Conservation (phyloP, 2,888 invertebrate species). For the Caenorhabditis sp. region DNA sequence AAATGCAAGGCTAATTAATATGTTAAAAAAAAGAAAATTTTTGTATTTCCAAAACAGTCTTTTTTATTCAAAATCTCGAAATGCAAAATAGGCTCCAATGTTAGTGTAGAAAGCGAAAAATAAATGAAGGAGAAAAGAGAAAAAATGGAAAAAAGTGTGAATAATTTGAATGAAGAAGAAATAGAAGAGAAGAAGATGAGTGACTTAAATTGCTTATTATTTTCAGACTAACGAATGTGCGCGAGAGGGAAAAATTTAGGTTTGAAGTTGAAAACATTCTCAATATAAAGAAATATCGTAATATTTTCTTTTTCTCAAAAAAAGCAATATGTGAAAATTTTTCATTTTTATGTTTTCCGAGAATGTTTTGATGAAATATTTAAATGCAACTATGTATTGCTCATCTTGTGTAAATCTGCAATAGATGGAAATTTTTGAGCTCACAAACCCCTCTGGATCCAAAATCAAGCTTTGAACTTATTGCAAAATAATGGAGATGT, state of each 20-base stretch:
- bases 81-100: no score
- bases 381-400: no score
- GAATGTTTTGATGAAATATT: no score
- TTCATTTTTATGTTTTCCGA: no score
- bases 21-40: not conserved
- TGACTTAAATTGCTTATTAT: constrained; percentile 1
- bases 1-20: not conserved
- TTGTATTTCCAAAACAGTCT: not conserved
- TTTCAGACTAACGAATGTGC: not conserved
- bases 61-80: not conserved
- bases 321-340: no score
- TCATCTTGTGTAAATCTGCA: no score
- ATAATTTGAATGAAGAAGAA: constrained; percentile 3
- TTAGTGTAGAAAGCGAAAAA: no score
- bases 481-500: no score
- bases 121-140: not conserved
- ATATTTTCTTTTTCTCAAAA: not conserved
- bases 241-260: not conserved
- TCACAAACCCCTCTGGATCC: no score
- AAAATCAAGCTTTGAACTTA: no score
- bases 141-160: not conserved
- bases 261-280: not conserved
- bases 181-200: constrained; percentile 1
- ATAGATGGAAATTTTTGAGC: no score
- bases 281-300: not conserved